Base-by-base conservation (phyloP, 2,113 vertebrate species). In the Calypte anna region DNA sequence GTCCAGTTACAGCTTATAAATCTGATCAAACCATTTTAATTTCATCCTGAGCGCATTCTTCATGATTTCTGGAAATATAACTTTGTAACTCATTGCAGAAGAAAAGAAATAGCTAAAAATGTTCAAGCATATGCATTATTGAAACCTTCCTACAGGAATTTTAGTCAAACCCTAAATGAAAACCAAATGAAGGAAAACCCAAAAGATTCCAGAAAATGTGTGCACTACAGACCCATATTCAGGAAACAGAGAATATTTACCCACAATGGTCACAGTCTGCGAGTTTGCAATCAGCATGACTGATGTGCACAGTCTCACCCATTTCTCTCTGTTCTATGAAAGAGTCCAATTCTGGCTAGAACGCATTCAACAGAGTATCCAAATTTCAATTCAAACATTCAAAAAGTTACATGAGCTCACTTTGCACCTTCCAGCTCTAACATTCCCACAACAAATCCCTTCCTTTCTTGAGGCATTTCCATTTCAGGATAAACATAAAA, bases 131-230 rank as follows among this genome's bases (percentile, higher is more conserved):
- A 76, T 38, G 78, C 63, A 77, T 9, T 72, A 76, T 57, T 74
- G 30, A 93, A 86, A 51, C 9, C 79, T 90, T 68, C 77, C 77
- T 83, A 73, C n/a, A 63, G 91, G 72, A 94, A 63, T 66, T 87
- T 90, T 61, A 92, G 88, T 82, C 38, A 88, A 97, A 87, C 44
- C 86, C 53, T 78, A 92, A 94, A 96, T 94, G 83, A 92, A 97
- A 97, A 86, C 82, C 96, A 96, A 96, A 96, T 67, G 94, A 94
- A 94, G 55, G 88, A 81, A 93, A 92, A 43, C 31, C 40, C 58
- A 33, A 80, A 74, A 82, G 73, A 44, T 77, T 93, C 66, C 53
- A 72, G 48, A n/a, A 76, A 86, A 62, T 16, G 27, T 12, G 23
- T 36, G 30, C 43, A 36, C 11, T 63, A 33, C 24, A 74, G 48